phyloP scores from a whole-genome alignment of 2,113 vertebrate genomes.

The Bombycilla garrulus region DNA sequence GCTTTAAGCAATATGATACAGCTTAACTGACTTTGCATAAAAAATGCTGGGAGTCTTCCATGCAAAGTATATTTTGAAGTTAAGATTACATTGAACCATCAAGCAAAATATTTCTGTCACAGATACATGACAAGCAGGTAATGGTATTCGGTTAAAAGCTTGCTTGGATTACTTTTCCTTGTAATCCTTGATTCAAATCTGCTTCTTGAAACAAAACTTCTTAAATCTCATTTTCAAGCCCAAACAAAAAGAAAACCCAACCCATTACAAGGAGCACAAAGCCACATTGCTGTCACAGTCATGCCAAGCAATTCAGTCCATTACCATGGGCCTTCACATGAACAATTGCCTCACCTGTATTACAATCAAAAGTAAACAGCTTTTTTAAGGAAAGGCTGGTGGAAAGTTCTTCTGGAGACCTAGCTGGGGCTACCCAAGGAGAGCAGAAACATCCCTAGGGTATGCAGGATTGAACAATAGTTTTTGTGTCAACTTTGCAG shows the following conservation, averaged over 20 bases:
- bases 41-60: background rate
- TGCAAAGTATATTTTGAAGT: background rate
- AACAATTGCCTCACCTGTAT: background rate
- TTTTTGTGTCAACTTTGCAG: background rate
- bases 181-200: background rate
- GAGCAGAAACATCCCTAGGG: background rate
- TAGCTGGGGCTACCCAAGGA: background rate
- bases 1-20: background rate
- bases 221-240: background rate
- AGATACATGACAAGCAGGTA: background rate
- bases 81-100: background rate
- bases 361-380: background rate
- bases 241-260: background rate
- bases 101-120: background rate
- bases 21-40: background rate
- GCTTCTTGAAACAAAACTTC: background rate
- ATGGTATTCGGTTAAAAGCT: background rate
- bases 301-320: background rate
- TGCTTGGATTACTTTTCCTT: background rate
- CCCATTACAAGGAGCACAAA: background rate
- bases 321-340: rapidly evolving
- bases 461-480: background rate
- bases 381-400: background rate
- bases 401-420: background rate
- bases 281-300: background rate